A percentile compares a stretch with the other conserved stretches of the same genome.
phyloP scores from a whole-genome alignment of 37 sponge, comb jelly and placozoan genomes.

The Diacarnus erythraeanus region DNA sequence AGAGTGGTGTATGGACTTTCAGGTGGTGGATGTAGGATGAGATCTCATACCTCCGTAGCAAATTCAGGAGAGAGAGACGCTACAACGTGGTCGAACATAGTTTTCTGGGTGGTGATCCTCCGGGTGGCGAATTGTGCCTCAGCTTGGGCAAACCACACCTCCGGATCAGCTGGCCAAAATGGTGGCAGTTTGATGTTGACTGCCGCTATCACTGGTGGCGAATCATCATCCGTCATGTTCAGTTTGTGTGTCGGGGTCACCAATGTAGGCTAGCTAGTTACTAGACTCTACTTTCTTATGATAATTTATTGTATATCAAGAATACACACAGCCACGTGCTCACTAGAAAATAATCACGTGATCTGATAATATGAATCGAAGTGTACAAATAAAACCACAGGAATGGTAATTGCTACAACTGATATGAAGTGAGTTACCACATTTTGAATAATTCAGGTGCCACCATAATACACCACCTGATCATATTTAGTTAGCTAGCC shows the following conservation, averaged over 20 bases:
- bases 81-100: conserved; percentile 52
- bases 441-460: no score
- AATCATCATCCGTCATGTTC: neutral
- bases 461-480: no score
- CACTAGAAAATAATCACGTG: no score
- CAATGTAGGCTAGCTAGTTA: conserved; percentile 15
- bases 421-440: no score
- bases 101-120: conserved; percentile 28
- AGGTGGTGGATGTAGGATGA: conserved; percentile 30
- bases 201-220: neutral
- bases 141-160: conserved; percentile 63
- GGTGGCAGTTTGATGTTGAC: conserved; percentile 26
- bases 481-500: no score
- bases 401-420: no score
- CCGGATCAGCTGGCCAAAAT: conserved; percentile 69
- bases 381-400: no score
- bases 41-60: conserved; percentile 59
- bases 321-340: no score
- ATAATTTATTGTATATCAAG: no score
- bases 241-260: conserved; percentile 18
- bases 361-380: no score
- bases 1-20: conserved; percentile 40
- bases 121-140: conserved; percentile 69
- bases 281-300: no score
- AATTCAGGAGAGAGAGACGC: conserved; percentile 46